Percentiles rank a stretch among this genome's conserved stretches.
Evolutionary conservation across 2,797 vertebrate species (phyloP).

Genomic region (Botia kubotai): DNA sequence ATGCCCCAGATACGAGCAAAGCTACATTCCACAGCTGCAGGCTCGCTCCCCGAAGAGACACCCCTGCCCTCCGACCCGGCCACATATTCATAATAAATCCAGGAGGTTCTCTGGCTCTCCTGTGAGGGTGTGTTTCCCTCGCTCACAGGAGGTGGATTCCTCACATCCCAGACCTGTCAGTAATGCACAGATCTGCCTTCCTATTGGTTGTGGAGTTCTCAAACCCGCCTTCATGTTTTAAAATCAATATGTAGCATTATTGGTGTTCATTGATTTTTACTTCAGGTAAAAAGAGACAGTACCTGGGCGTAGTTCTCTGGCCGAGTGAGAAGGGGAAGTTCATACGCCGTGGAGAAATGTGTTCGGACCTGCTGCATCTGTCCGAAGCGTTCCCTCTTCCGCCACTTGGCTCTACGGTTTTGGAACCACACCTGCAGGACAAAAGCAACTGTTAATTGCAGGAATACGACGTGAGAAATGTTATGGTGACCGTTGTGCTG

Average conservation of each 20-base stretch:
- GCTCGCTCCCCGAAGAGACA: slow-evolving; percentile 57
- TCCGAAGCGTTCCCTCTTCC: slow-evolving; percentile 97
- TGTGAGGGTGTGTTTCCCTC: slow-evolving; percentile 53
- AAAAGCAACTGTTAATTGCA: slow-evolving; percentile 14
- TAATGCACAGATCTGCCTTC: slow-evolving; percentile 11
- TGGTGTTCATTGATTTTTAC: slow-evolving; percentile 8
- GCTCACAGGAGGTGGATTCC: slow-evolving; percentile 24
- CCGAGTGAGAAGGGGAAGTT: slow-evolving; percentile 94
- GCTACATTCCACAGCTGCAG: slow-evolving; percentile 64
- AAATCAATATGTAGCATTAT: background rate
- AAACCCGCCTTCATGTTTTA: background rate
- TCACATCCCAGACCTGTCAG: slow-evolving; percentile 15
- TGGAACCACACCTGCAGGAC: slow-evolving; percentile 95
- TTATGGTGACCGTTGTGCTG: slow-evolving; percentile 6
- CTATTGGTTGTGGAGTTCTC: background rate
- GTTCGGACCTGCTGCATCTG: slow-evolving; percentile 99
- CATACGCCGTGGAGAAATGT: slow-evolving; percentile 95
- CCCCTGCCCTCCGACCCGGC: slow-evolving; percentile 66
- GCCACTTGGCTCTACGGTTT: slow-evolving; percentile 97
- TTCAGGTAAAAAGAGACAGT: slow-evolving; percentile 23
- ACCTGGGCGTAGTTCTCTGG: slow-evolving; percentile 99
- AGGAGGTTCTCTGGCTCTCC: slow-evolving; percentile 58
- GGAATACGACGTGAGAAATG: background rate
- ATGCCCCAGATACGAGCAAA: slow-evolving; percentile 63
- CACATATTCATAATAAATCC: slow-evolving; percentile 64